Percentiles rank a stretch among this genome's conserved stretches.
phyloP scores from a whole-genome alignment of 2,113 vertebrate genomes.

The Probosciger aterrimus region DNA sequence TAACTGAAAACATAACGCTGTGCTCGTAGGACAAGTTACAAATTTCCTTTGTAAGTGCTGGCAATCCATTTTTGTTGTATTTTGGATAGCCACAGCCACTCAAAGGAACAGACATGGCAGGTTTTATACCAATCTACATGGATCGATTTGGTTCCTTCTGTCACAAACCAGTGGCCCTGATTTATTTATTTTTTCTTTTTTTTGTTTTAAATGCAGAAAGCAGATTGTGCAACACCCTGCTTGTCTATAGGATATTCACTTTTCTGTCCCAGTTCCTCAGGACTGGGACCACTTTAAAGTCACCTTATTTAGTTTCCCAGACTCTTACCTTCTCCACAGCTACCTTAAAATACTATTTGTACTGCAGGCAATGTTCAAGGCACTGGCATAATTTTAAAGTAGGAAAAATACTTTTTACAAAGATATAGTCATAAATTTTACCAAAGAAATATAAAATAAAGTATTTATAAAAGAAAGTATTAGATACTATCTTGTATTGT shows the following conservation, averaged over 20 bases:
- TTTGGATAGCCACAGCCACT: not conserved
- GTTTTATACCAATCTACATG: not conserved
- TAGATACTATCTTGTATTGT: not conserved
- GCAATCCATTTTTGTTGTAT: accelerated
- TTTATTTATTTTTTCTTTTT: not conserved
- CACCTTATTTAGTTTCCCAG: not conserved
- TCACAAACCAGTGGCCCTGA: not conserved
- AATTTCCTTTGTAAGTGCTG: not conserved
- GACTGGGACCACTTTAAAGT: not conserved
- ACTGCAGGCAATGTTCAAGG: not conserved
- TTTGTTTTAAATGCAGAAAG: not conserved
- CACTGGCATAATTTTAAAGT: not conserved
- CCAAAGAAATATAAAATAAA: not conserved
- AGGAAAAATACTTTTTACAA: not conserved
- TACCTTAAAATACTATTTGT: not conserved
- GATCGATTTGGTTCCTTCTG: not conserved
- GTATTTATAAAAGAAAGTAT: not conserved
- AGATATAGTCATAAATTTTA: not conserved
- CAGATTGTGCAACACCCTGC: accelerated
- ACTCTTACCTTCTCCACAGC: not conserved
- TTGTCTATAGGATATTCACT: not conserved
- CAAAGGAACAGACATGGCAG: not conserved
- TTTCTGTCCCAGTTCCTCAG: not conserved
- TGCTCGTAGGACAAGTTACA: not conserved
- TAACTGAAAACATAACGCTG: not conserved